Conservation (phyloP, 2,888 invertebrate genomes). For the Apamea crenata region DNA sequence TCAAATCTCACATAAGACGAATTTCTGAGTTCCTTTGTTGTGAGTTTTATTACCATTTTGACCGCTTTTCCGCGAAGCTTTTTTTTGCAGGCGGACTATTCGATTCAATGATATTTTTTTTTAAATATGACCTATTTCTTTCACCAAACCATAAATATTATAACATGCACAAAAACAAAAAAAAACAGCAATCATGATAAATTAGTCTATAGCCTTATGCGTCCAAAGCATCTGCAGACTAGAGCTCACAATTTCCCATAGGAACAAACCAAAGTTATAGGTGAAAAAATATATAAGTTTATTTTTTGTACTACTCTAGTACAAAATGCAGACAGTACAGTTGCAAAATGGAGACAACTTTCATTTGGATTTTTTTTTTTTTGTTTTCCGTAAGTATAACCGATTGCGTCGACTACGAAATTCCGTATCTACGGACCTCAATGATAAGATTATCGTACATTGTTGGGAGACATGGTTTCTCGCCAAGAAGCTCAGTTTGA, state of each 20-base stretch:
- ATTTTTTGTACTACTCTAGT: not conserved
- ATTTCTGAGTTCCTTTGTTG: constrained; percentile 16
- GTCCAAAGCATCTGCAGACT: constrained; percentile 69
- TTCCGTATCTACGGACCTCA: constrained; percentile 28
- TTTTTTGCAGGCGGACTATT: constrained; percentile 44
- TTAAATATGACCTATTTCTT: constrained; percentile 31
- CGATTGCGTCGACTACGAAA: not conserved
- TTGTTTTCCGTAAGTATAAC: not conserved
- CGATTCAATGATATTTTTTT: constrained; percentile 19
- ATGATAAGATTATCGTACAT: constrained; percentile 13
- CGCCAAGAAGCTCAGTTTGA: not conserved
- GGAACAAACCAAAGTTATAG: constrained; percentile 31
- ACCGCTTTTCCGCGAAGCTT: constrained; percentile 57
- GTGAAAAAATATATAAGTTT: not conserved
- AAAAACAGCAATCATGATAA: constrained; percentile 44
- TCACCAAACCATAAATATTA: constrained; percentile 55
- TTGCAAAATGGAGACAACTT: not conserved
- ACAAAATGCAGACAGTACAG: no score
- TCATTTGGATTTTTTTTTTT: no score
- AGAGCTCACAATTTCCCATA: constrained; percentile 44
- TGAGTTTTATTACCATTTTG: constrained; percentile 49
- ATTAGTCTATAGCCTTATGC: constrained; percentile 62
- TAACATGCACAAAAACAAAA: constrained; percentile 62
- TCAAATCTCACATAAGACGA: constrained; percentile 45
- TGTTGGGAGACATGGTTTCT: constrained; percentile 8